These are phyloP conservation scores for Chironomus tentans DNA, from an alignment of 2,888 invertebrate genomes.

Conservation along the genomic window DNA sequence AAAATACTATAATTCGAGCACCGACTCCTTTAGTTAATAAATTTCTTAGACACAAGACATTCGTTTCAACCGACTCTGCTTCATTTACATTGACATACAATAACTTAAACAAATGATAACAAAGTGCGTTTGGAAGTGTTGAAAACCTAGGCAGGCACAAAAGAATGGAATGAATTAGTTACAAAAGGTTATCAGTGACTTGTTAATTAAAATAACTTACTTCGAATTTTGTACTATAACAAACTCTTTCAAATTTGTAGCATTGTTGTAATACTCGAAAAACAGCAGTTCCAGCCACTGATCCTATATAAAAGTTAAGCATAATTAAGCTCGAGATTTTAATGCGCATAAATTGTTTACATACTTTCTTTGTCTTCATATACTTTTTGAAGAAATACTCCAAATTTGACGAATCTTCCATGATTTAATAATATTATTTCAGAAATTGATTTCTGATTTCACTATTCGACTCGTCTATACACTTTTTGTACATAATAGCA, in stretches of 20 bases:
- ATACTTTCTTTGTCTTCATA: neutral
- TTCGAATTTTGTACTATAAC: neutral
- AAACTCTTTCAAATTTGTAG: neutral
- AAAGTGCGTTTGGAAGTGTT: too few relatives aligned
- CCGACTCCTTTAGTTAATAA: slow-evolving; percentile 39
- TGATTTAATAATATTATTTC: neutral
- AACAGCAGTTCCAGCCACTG: slow-evolving; percentile 37
- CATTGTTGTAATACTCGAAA: slow-evolving; percentile 34
- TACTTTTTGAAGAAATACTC: neutral
- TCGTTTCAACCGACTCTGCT: too few relatives aligned
- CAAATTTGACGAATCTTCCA: neutral
- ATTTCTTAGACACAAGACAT: slow-evolving; percentile 34
- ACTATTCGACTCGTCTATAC: too few relatives aligned
- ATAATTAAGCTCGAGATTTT: too few relatives aligned
- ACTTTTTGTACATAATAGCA: too few relatives aligned
- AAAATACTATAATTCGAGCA: slow-evolving; percentile 36
- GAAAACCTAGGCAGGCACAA: too few relatives aligned
- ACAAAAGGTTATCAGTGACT: too few relatives aligned
- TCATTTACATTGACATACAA: too few relatives aligned
- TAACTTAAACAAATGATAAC: too few relatives aligned
- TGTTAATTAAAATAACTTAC: neutral
- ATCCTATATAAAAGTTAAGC: slow-evolving; percentile 31
- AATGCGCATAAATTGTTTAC: neutral
- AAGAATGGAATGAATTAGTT: too few relatives aligned
- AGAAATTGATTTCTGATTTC: too few relatives aligned